phyloP scores from a whole-genome alignment of 2,113 vertebrate species.

The Lutjanus erythropterus region DNA sequence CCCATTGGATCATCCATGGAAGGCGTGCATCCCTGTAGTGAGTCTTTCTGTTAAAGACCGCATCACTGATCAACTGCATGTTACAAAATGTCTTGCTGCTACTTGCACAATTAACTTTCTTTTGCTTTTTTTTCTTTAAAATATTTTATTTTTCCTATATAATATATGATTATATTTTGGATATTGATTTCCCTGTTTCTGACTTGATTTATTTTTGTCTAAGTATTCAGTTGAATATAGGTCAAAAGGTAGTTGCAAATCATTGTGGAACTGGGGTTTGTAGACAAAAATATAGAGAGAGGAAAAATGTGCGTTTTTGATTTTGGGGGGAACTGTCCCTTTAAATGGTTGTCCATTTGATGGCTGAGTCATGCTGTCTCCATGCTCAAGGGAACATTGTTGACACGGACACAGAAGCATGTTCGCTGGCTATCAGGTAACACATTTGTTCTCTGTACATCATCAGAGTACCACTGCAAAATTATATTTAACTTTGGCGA shows the following conservation, averaged over 20 bases:
- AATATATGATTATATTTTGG: neutral
- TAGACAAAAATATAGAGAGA: no score
- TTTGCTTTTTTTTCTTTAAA: neutral
- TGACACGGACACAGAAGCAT: constrained; percentile 23
- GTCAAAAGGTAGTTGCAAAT: no score
- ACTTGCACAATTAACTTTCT: constrained; percentile 41
- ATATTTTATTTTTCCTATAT: constrained; percentile 26
- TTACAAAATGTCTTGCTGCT: constrained; percentile 27
- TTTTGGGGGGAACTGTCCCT: no score
- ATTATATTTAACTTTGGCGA: neutral
- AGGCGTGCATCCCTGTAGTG: constrained; percentile 9
- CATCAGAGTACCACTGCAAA: neutral
- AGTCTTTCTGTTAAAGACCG: constrained; percentile 24
- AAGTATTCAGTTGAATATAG: no score
- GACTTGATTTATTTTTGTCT: neutral
- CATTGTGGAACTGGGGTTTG: no score
- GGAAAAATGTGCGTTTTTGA: no score
- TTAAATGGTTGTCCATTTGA: constrained; percentile 16
- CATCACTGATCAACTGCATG: constrained; percentile 11
- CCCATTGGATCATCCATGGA: neutral
- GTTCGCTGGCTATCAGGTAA: constrained; percentile 33
- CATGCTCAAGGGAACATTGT: constrained; percentile 36
- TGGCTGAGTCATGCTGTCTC: constrained; percentile 22
- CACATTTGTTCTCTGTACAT: constrained; percentile 31
- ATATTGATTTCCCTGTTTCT: constrained; percentile 7